Evolutionary conservation across 2,888 invertebrate species (phyloP), one percentile per base, ranked within the genome.

Genomic region (Chrysotoxum bicinctum): DNA sequence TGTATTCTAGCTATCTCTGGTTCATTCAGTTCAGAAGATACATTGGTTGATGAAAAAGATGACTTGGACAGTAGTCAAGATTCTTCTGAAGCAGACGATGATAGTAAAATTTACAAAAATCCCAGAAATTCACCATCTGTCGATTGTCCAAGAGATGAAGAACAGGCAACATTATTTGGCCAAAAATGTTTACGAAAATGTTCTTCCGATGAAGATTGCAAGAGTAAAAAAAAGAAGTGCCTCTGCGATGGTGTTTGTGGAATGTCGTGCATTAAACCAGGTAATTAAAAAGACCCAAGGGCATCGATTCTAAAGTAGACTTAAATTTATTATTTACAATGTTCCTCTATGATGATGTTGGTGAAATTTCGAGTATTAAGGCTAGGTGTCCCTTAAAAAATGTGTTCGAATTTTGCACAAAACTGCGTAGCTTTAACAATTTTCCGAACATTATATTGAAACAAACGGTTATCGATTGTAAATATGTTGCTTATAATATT

Each of bases 171-270:
- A 0, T 92, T 96, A 73, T 92, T 97, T 91, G 96, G 96, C 1
- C 97, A 98, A 90, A 96, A 96, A 90, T 98, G 98, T 92, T 94
- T 98, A 83, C 94, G 98, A 86, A 98, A 98, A 91, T 99, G 99
- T 91, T 97, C 96, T 0, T 96, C 96, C 0, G 98, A 99, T 90
- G 97, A 97, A 90, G 98, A 99, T 91, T 99, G 99, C 92, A 98
- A 98, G 92, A 98, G 98, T 90, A 97, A 97, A 93, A 97, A 97
- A 93, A 98, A 98, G 93, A 96, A 98, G 90, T 99, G 99, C 91
- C 94, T 98, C 86, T 99, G 99, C 91, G 99, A 99, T 90, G 99
- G 98, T 60, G 95, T 96, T 1, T 99, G 99, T 90, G 99, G 99
- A 76, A 96, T 98, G 95, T 98, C 98, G 70, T 99, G 99, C 92